Conservation (phyloP, 2,113 vertebrate genomes). For the Lophura nycthemera region DNA sequence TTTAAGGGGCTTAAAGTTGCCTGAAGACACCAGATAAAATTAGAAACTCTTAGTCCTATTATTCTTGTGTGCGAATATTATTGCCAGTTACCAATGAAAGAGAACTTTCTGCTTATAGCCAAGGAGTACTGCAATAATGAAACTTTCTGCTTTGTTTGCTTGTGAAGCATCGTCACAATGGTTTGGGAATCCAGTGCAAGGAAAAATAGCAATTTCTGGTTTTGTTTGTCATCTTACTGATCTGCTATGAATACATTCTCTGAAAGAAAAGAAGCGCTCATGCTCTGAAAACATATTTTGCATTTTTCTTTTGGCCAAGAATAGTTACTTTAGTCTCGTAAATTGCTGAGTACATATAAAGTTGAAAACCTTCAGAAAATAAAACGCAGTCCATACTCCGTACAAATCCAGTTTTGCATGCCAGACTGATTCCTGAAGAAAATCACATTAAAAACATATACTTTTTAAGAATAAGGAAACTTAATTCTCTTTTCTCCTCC, state of each 20-base stretch:
- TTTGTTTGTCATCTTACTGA: neutral
- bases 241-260: neutral
- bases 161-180: neutral
- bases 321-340: neutral
- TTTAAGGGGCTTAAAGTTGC: neutral
- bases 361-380: neutral
- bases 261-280: neutral
- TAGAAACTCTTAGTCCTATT: neutral
- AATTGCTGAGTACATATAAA: neutral
- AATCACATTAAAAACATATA: neutral
- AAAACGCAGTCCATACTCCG: accelerated
- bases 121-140: neutral
- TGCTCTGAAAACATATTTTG: neutral
- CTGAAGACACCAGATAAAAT: neutral
- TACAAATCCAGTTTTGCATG: neutral
- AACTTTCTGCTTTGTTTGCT: neutral
- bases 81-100: neutral
- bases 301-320: neutral
- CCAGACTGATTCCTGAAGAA: neutral
- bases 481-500: neutral
- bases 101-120: neutral
- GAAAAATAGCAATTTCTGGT: neutral
- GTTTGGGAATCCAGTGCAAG: neutral
- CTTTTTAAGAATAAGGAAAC: neutral
- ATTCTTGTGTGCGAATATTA: accelerated